Evolutionary conservation across 2,888 invertebrate genomes (phyloP).

Genomic region (Lumbricus terrestris): DNA sequence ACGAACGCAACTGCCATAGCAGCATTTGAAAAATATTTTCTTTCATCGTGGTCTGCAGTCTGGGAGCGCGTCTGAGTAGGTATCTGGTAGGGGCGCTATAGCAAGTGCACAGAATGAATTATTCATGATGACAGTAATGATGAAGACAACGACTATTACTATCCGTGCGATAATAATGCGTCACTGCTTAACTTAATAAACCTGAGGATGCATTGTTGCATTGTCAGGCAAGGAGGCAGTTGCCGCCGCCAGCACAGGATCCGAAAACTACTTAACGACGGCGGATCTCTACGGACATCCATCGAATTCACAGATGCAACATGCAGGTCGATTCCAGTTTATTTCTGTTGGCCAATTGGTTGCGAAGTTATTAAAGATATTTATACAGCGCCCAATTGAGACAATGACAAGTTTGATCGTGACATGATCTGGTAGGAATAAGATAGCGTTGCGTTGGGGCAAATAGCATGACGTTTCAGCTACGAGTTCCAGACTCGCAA

Average conservation of each 20-base stretch:
- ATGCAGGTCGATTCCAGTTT: not conserved
- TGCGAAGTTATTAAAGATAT: too few species aligned
- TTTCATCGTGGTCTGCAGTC: too few species aligned
- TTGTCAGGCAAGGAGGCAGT: conserved; percentile 3
- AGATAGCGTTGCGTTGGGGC: not conserved
- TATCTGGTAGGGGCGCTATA: too few species aligned
- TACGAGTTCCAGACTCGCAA: too few species aligned
- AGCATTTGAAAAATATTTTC: too few species aligned
- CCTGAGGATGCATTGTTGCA: not conserved
- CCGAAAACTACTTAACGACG: conserved; percentile 6
- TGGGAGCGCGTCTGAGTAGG: too few species aligned
- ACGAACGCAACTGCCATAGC: too few species aligned
- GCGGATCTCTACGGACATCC: not conserved
- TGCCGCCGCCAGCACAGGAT: not conserved
- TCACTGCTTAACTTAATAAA: not conserved
- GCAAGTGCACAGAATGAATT: too few species aligned
- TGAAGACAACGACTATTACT: not conserved
- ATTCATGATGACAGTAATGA: not conserved
- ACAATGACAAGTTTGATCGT: not conserved
- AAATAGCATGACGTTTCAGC: not conserved
- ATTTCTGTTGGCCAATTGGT: not conserved
- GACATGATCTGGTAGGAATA: too few species aligned
- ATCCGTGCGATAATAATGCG: not conserved
- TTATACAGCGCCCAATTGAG: not conserved
- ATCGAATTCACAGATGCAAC: not conserved